phyloP scores from a whole-genome alignment of 2,113 vertebrate genomes.

The Picathartes gymnocephalus region DNA sequence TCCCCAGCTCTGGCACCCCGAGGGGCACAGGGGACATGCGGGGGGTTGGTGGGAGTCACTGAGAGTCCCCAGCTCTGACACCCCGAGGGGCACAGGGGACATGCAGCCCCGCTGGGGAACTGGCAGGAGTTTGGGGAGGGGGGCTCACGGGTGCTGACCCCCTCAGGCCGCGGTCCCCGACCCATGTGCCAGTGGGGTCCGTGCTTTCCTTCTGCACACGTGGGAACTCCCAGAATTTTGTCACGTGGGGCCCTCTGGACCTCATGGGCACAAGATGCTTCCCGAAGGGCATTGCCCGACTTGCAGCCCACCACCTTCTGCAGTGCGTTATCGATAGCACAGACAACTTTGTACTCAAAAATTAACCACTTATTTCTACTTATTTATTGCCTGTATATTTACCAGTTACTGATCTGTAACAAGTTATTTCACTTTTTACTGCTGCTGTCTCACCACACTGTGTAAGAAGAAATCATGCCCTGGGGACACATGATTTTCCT shows the following conservation, averaged over 20 bases:
- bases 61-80: neutral
- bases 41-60: neutral
- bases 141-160: neutral
- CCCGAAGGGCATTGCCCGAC: rapidly evolving
- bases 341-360: neutral
- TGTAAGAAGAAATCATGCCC: neutral
- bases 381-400: neutral
- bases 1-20: neutral
- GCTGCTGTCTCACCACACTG: rapidly evolving
- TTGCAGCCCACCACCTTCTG: too few species aligned
- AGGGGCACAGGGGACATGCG: neutral
- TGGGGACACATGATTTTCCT: neutral
- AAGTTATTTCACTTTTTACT: neutral
- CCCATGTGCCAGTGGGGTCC: rapidly evolving
- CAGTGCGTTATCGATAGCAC: rapidly evolving
- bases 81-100: too few species aligned
- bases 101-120: rapidly evolving
- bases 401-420: rapidly evolving
- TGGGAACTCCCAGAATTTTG: rapidly evolving
- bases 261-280: rapidly evolving
- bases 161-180: neutral
- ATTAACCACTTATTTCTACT: neutral
- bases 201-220: neutral
- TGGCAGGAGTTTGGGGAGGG: rapidly evolving
- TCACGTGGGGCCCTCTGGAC: too few species aligned